Conservation (phyloP, 2,888 invertebrate genomes). For the Chrysomela aeneicollis region DNA sequence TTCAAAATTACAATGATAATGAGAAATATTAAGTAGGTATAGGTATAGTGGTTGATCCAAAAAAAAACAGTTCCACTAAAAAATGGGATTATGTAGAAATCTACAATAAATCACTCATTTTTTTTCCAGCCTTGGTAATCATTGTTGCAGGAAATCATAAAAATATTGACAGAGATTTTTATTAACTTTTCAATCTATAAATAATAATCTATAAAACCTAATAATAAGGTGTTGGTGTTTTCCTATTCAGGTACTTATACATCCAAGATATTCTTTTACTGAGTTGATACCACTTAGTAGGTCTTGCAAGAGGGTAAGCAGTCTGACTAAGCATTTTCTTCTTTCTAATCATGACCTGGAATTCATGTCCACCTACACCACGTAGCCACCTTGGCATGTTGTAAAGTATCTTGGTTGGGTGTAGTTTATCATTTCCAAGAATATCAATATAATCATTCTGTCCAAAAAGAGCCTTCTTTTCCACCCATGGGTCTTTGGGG, state of each 20-base stretch:
- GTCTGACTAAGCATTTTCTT: conserved; percentile 70
- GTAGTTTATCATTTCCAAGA: conserved; percentile 80
- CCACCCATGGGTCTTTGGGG: conserved; percentile 79
- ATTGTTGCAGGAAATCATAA: too few species aligned
- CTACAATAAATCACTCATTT: too few species aligned
- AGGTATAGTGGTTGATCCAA: too few species aligned
- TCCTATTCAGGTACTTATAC: conserved; percentile 80
- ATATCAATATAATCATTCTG: conserved; percentile 98
- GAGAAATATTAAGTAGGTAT: too few species aligned
- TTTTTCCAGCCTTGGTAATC: too few species aligned
- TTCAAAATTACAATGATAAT: too few species aligned
- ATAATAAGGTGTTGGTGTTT: conserved; percentile 74
- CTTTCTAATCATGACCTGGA: conserved; percentile 78
- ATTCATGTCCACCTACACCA: conserved; percentile 88
- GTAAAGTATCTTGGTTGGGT: conserved; percentile 86
- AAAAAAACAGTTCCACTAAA: too few species aligned
- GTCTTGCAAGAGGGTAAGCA: conserved; percentile 68
- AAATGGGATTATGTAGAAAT: too few species aligned
- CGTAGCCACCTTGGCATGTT: conserved; percentile 89
- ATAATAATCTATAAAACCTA: conserved; percentile 14
- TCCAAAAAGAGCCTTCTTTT: conserved; percentile 84
- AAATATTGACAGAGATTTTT: too few species aligned
- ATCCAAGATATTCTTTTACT: conserved; percentile 77
- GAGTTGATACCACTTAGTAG: conserved; percentile 81
- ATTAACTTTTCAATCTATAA: background rate